Evolutionary conservation across 1,140 invertebrate species (phyloP).

Genomic region (Neoseiulus cucumeris): DNA sequence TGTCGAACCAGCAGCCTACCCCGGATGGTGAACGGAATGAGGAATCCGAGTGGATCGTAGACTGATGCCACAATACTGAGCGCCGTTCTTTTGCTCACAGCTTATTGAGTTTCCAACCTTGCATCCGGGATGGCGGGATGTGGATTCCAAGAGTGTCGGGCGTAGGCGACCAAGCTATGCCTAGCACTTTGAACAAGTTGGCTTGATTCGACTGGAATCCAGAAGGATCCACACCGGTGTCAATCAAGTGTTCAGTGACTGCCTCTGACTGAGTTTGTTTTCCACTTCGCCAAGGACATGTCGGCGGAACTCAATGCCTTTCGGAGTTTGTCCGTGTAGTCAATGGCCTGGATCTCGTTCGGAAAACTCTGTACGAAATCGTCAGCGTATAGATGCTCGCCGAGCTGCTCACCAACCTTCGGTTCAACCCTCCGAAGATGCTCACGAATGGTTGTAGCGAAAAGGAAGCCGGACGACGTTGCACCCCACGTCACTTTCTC

Average conservation of each 20-base stretch:
- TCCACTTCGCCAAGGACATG: not conserved
- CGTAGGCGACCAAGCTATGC: not conserved
- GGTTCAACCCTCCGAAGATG: not conserved
- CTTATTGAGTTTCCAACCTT: not conserved
- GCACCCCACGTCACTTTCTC: not conserved
- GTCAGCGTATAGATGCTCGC: not conserved
- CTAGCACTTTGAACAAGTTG: not conserved
- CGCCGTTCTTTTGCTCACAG: slow-evolving; percentile 13
- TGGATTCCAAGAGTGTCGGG: not conserved
- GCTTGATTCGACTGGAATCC: not conserved
- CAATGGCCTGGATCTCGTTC: not conserved
- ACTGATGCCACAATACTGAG: slow-evolving; percentile 13
- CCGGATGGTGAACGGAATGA: slow-evolving; percentile 15
- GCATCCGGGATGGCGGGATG: not conserved
- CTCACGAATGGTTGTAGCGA: not conserved
- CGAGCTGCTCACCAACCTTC: not conserved
- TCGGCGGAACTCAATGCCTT: not conserved
- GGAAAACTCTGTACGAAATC: not conserved
- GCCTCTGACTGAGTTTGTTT: not conserved
- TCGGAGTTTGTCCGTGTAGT: not conserved
- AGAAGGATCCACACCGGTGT: not conserved
- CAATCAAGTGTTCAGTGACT: not conserved
- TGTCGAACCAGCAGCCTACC: slow-evolving; percentile 16
- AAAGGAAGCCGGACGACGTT: not conserved
- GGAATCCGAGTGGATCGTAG: slow-evolving; percentile 17